Percentiles rank a stretch among this genome's conserved stretches.
These are phyloP conservation scores for Mesorhabditis sp. DNA, from an alignment of 2,888 invertebrate species.

Conservation along the genomic window DNA sequence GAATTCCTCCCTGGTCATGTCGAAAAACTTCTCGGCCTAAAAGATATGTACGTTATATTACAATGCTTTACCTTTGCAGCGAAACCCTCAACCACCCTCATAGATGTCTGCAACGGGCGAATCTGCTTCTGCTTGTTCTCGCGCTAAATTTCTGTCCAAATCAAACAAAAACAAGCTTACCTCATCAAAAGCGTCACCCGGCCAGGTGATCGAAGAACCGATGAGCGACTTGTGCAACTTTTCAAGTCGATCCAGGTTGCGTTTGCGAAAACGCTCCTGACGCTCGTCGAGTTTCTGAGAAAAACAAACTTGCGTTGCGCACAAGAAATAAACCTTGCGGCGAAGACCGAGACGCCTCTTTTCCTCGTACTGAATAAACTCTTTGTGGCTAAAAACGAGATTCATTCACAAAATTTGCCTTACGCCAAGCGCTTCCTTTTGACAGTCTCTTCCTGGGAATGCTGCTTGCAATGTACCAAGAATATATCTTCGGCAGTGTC, in stretches of 20 bases:
- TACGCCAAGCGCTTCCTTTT: slow-evolving; percentile 25
- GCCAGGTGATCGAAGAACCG: slow-evolving; percentile 25
- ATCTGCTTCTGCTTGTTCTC: slow-evolving; percentile 19
- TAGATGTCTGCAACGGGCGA: slow-evolving; percentile 22
- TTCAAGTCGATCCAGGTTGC: slow-evolving; percentile 15
- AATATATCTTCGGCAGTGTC: slow-evolving; percentile 19
- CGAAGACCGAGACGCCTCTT: slow-evolving; percentile 14
- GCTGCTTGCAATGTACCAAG: slow-evolving; percentile 46
- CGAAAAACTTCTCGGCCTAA: slow-evolving; percentile 15
- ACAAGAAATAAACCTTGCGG: slow-evolving; percentile 8
- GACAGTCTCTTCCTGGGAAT: slow-evolving; percentile 31
- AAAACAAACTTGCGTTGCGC: slow-evolving; percentile 14
- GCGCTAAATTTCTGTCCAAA: slow-evolving; percentile 3
- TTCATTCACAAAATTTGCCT: slow-evolving; percentile 12
- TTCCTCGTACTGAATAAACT: slow-evolving; percentile 19
- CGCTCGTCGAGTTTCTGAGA: slow-evolving; percentile 20
- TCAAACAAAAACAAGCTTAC: slow-evolving; percentile 12
- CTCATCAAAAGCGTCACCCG: slow-evolving; percentile 17
- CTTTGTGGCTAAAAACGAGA: background rate
- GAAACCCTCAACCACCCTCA: slow-evolving; percentile 23
- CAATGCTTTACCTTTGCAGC: slow-evolving; percentile 24
- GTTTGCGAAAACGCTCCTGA: slow-evolving; percentile 28
- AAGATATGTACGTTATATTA: background rate
- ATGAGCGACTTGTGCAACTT: slow-evolving; percentile 17
- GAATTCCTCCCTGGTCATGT: slow-evolving; percentile 22